These are phyloP conservation scores for mouse (Mus musculus) DNA, from an alignment of 2,113 vertebrate genomes.

Conservation along the genomic window DNA sequence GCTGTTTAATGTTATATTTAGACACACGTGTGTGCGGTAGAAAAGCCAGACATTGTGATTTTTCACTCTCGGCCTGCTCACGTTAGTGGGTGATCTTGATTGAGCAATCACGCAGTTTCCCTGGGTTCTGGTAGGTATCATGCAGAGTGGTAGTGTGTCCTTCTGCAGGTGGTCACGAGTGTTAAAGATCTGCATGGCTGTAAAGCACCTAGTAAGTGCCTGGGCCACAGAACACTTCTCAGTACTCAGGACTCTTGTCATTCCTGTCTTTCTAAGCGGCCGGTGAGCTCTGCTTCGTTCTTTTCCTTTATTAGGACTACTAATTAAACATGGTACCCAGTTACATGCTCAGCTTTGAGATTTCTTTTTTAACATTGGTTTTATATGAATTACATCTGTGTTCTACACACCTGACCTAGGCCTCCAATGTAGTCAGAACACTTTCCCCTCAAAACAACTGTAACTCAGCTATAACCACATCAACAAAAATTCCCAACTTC, in stretches of 20 bases:
- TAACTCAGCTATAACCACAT: background rate
- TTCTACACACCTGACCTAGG: background rate
- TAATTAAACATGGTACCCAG: background rate
- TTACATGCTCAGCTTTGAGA: background rate
- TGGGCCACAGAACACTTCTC: background rate
- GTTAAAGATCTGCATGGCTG: background rate
- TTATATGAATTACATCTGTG: conserved; percentile 8
- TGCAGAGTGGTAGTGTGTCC: background rate
- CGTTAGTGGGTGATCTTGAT: background rate
- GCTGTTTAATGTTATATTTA: background rate
- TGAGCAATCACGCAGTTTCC: background rate
- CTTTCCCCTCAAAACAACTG: background rate
- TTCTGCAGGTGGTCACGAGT: background rate
- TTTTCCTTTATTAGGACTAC: background rate
- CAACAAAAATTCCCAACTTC: background rate
- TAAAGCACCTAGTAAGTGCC: background rate
- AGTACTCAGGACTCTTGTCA: background rate
- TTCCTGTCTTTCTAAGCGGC: background rate
- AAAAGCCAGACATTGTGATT: background rate
- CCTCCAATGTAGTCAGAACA: background rate
- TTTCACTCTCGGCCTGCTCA: background rate
- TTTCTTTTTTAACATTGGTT: background rate
- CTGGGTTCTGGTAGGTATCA: background rate
- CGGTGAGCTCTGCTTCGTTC: background rate
- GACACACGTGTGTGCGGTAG: background rate